Evolutionary conservation across 2,113 vertebrate genomes (phyloP), one percentile per base, ranked within the genome.

Genomic region (Hystrix brachyura): DNA sequence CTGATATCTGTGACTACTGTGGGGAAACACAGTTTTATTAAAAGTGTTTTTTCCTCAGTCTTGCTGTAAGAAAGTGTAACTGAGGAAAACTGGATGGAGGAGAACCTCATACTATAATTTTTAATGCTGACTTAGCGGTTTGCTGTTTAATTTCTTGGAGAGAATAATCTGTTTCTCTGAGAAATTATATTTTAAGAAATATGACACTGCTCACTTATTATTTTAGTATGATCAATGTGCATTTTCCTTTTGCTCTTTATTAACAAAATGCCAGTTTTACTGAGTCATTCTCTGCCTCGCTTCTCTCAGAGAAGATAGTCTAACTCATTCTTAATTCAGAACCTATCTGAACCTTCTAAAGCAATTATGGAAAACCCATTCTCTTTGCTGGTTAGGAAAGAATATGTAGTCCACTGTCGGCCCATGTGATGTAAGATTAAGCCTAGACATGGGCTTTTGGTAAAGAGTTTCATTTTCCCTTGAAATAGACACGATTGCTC

Each of bases 141-240:
- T 76, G 51, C 17, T n/a, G 9, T 10, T 95, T 74, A 94, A 90
- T 57, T 51, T 92, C 11, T 51, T 91, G n/a, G 64, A 80, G 12
- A 81, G 86, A 80, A 4, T 32, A 51, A 62, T 27, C 34, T 94
- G 5, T 8, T 76, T 23, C 65, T 78, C 48, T 48, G 7, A 92
- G 17, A 79, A 78, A 46, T n/a, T 87, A 4, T 65, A 67, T 86
- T 90, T 95, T 90, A 43, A 48, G 15, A 94, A 79, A 55, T 62
- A 55, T 32, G 62, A 60, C n/a, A 3, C 1, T 72, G 8, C 2
- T 59, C 93, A 57, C 21, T 88, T 21, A 64, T 15, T 85, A 27
- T 67, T 15, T 81, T 59, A 55, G 18, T 78, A 12, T 76, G 9
- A 2, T 5, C 87, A 21, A 51, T 48, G 1, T 17, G 0, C 21